Conservation (phyloP, 2,113 vertebrate species). For the Jaculus jaculus region DNA sequence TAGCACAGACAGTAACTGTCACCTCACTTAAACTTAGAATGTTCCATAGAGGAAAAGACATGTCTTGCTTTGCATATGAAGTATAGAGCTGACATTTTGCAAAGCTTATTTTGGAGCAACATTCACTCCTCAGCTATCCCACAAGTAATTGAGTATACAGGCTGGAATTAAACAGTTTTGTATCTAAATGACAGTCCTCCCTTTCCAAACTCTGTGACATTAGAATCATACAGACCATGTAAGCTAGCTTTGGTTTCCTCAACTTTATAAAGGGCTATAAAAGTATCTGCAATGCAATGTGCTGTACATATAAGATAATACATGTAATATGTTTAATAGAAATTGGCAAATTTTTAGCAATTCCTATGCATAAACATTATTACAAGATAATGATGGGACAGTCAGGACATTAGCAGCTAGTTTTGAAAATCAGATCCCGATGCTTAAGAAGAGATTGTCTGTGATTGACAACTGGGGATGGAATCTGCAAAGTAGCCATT, state of each 20-base stretch:
- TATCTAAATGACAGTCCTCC: neutral
- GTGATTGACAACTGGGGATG: neutral
- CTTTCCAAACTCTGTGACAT: neutral
- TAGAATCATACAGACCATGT: neutral
- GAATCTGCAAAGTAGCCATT: neutral
- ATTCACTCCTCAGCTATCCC: neutral
- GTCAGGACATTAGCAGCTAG: neutral
- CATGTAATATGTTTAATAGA: neutral
- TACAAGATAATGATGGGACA: neutral
- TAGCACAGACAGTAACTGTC: neutral
- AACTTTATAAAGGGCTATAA: neutral
- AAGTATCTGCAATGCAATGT: neutral
- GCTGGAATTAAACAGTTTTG: neutral
- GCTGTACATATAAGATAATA: neutral
- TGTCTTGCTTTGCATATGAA: neutral
- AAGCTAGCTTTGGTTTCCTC: neutral
- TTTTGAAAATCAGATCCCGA: neutral
- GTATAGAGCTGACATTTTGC: neutral
- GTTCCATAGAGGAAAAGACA: neutral
- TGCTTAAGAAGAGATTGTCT: neutral
- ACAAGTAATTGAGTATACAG: neutral
- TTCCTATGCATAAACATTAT: neutral
- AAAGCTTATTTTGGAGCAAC: constrained; percentile 25
- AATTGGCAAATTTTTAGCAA: neutral
- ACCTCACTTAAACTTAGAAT: neutral